A percentile compares a stretch with the other conserved stretches of the same genome.
Evolutionary conservation across 2,113 vertebrate genomes (phyloP).

Genomic region (Pachyramphus minor): DNA sequence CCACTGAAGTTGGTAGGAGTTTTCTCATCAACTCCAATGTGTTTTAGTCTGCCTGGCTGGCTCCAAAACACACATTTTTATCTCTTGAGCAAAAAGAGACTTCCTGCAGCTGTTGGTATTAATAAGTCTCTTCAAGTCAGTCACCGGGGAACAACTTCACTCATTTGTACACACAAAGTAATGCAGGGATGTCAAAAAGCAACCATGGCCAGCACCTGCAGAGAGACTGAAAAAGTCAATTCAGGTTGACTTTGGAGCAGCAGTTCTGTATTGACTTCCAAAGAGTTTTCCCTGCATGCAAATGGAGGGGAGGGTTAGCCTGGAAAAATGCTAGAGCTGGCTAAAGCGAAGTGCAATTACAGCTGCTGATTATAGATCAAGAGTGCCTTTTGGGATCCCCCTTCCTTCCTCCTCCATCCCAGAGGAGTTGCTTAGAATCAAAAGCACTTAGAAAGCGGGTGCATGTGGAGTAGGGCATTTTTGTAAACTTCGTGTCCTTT

Average conservation of each 20-base stretch:
- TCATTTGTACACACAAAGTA: constrained; percentile 25
- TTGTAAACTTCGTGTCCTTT: background rate
- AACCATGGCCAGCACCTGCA: background rate
- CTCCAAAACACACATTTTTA: constrained; percentile 8
- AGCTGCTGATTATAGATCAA: background rate
- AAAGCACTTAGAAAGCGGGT: too few relatives aligned
- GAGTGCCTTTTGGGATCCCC: background rate
- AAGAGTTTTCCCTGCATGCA: background rate
- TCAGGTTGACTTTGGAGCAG: background rate
- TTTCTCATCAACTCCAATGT: background rate
- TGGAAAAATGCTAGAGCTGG: background rate
- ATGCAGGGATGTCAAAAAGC: background rate
- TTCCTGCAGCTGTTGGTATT: background rate
- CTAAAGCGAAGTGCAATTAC: background rate
- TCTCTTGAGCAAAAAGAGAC: constrained; percentile 4
- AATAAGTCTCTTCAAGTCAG: constrained; percentile 18
- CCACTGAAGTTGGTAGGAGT: background rate
- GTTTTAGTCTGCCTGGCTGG: background rate
- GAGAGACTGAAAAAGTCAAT: constrained; percentile 26
- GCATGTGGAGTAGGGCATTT: background rate
- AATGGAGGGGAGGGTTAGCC: background rate
- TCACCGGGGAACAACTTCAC: background rate
- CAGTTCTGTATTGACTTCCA: background rate
- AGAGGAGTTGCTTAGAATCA: background rate
- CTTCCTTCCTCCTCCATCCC: background rate